These are phyloP conservation scores for Glaucopsyche alexis DNA, from an alignment of 2,888 invertebrate species.

Conservation along the genomic window DNA sequence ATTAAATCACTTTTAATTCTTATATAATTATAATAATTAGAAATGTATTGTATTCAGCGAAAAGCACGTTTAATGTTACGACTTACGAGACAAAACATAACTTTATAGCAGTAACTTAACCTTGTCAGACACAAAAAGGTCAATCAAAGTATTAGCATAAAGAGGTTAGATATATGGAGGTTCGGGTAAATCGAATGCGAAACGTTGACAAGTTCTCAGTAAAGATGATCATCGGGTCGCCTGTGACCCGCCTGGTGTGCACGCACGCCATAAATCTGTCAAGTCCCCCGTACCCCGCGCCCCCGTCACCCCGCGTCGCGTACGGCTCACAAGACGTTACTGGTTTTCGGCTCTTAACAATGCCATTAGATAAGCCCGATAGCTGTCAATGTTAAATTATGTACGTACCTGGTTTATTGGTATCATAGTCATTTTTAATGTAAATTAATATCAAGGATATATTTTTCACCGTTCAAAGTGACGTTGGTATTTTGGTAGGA, in stretches of 20 bases:
- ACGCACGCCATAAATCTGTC: conserved; percentile 74
- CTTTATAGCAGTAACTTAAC: not conserved
- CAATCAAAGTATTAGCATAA: conserved; percentile 15
- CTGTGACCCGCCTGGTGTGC: conserved; percentile 44
- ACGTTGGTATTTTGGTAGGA: not conserved
- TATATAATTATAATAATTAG: too few species aligned
- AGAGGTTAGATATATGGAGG: conserved; percentile 14
- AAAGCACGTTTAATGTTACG: not conserved
- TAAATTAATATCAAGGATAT: conserved; percentile 2
- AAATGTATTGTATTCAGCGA: not conserved
- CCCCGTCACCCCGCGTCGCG: conserved; percentile 47
- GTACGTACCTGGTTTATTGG: conserved; percentile 14
- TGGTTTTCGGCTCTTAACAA: conserved; percentile 24
- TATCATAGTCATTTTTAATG: conserved; percentile 13
- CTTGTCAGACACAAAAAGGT: conserved; percentile 24
- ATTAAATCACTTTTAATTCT: too few species aligned
- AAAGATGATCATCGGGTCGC: conserved; percentile 11
- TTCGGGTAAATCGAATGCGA: conserved; percentile 4
- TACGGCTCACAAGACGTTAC: conserved; percentile 40
- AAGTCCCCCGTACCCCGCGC: conserved; percentile 57
- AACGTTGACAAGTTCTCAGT: conserved; percentile 13
- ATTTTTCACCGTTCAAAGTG: not conserved
- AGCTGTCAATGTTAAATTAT: conserved; percentile 17
- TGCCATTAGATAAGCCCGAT: conserved; percentile 20
- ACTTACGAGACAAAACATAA: not conserved